A percentile compares a stretch with the other conserved stretches of the same genome.
These are phyloP conservation scores for Crepidodera aurea DNA, from an alignment of 2,888 invertebrate species.

Conservation along the genomic window DNA sequence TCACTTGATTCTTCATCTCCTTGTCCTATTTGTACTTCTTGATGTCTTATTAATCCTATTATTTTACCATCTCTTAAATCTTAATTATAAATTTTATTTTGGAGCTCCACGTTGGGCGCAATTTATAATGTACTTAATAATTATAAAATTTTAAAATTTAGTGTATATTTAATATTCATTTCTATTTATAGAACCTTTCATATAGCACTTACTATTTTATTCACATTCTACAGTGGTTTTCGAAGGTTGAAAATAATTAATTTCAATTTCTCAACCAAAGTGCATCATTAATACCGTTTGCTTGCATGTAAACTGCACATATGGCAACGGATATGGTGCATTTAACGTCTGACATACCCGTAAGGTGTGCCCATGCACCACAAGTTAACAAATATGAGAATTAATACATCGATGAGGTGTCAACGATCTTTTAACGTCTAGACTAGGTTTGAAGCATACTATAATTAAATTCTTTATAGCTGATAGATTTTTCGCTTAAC, in stretches of 20 bases:
- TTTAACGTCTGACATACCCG: constrained; percentile 5
- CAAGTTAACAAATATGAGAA: constrained; percentile 5
- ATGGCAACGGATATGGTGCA: constrained; percentile 17
- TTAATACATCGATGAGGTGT: constrained; percentile 4
- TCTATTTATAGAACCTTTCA: too few relatives aligned
- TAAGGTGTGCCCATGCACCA: constrained; percentile 13
- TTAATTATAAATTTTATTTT: too few relatives aligned
- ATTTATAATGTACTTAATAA: too few relatives aligned
- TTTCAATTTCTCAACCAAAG: neutral
- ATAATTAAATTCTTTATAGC: constrained; percentile 1
- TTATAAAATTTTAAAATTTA: too few relatives aligned
- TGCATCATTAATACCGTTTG: neutral
- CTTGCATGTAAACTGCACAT: constrained; percentile 14
- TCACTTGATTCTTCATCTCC: too few relatives aligned
- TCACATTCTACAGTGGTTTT: neutral
- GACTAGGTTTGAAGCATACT: constrained; percentile 1
- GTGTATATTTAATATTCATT: too few relatives aligned
- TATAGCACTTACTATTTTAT: too few relatives aligned
- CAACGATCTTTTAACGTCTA: constrained; percentile 8
- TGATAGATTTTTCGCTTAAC: neutral
- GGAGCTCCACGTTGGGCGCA: too few relatives aligned
- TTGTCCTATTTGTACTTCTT: too few relatives aligned
- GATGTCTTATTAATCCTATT: too few relatives aligned
- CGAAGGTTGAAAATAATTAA: neutral
- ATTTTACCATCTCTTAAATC: too few relatives aligned